These are phyloP conservation scores for Dexiosoma caninum DNA, from an alignment of 2,888 invertebrate genomes.

Conservation along the genomic window DNA sequence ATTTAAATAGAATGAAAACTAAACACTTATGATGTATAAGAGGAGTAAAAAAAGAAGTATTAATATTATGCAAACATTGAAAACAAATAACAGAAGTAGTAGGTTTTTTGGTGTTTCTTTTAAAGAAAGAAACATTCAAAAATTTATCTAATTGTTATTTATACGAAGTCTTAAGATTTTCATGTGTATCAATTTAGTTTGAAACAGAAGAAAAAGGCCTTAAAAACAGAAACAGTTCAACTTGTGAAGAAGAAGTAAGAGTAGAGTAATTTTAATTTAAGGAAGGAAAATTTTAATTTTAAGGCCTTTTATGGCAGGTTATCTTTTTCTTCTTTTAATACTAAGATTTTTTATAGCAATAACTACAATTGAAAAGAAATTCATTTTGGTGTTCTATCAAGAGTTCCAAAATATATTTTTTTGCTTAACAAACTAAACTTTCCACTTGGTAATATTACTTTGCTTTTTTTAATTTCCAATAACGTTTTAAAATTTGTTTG, in stretches of 20 bases:
- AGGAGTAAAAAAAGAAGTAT: conserved; percentile 6
- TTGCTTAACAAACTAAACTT: conserved; percentile 30
- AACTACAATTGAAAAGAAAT: conserved; percentile 20
- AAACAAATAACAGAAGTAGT: conserved; percentile 9
- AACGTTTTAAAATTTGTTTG: conserved; percentile 26
- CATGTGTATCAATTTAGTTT: not conserved
- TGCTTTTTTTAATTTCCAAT: conserved; percentile 13
- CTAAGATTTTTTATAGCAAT: conserved; percentile 27
- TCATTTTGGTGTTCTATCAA: conserved; percentile 1
- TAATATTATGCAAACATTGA: not conserved
- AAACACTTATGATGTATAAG: conserved; percentile 32
- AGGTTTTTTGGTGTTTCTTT: conserved; percentile 15
- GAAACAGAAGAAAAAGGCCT: conserved; percentile 40
- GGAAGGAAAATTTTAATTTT: conserved; percentile 21
- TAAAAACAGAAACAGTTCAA: conserved; percentile 1
- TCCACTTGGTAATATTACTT: conserved; percentile 12
- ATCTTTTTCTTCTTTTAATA: conserved; percentile 29
- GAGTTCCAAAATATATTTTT: not conserved
- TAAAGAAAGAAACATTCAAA: not conserved
- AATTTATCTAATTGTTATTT: too few relatives aligned
- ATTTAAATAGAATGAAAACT: conserved; percentile 10
- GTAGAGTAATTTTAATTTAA: too few relatives aligned
- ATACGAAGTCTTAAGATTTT: not conserved
- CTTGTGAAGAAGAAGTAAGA: not conserved
- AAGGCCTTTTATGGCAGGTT: conserved; percentile 63